Conservation (phyloP, 1,140 invertebrate genomes). For the Drosophila miranda region DNA sequence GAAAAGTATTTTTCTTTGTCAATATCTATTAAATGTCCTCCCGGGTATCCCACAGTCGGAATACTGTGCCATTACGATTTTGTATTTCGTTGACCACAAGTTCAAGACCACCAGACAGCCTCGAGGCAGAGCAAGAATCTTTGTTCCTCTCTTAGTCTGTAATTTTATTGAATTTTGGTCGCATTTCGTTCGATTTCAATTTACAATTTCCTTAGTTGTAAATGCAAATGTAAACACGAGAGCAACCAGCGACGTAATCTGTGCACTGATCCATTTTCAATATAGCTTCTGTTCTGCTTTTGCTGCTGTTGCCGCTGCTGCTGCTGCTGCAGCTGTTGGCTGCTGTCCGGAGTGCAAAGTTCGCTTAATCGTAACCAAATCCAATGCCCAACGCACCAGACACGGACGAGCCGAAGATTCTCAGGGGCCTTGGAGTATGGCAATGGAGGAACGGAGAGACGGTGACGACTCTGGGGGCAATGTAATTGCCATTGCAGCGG, state of each 20-base stretch:
- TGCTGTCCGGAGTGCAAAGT: slow-evolving; percentile 57
- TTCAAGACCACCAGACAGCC: slow-evolving; percentile 8
- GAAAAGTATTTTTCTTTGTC: too few species aligned
- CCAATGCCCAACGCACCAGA: slow-evolving; percentile 43
- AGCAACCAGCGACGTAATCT: slow-evolving; percentile 51
- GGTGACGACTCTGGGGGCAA: slow-evolving; percentile 9
- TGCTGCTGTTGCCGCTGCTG: slow-evolving; percentile 2
- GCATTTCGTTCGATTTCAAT: slow-evolving; percentile 36
- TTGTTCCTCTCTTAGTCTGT: not conserved
- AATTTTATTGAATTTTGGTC: slow-evolving; percentile 16
- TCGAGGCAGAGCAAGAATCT: not conserved
- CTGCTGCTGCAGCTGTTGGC: slow-evolving; percentile 2
- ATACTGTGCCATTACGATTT: not conserved
- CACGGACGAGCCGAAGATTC: slow-evolving; percentile 8
- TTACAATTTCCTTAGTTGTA: slow-evolving; percentile 52
- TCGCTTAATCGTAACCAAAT: slow-evolving; percentile 69
- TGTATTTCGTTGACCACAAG: slow-evolving; percentile 3
- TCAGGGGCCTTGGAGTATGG: not conserved
- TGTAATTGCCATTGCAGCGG: slow-evolving; percentile 16
- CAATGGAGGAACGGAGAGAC: not conserved
- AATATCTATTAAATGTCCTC: too few species aligned
- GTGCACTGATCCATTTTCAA: slow-evolving; percentile 46
- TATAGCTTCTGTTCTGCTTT: slow-evolving; percentile 17
- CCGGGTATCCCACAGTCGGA: too few species aligned
- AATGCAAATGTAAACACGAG: slow-evolving; percentile 65